Evolutionary conservation across 2,797 vertebrate genomes (phyloP).

Genomic region (Lithobates sylvaticus): DNA sequence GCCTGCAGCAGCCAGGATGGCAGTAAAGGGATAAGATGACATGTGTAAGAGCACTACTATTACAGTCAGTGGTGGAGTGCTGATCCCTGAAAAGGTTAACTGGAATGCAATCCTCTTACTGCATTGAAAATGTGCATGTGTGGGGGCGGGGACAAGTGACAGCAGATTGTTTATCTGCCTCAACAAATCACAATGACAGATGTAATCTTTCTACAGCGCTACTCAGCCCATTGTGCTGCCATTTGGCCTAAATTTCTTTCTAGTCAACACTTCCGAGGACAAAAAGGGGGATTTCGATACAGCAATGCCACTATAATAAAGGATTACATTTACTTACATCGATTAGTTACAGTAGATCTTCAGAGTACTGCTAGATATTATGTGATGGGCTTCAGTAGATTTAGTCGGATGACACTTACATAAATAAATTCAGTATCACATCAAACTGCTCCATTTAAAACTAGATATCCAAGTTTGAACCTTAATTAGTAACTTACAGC

Average conservation of each 20-base stretch:
- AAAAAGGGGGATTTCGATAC: background rate
- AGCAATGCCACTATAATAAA: background rate
- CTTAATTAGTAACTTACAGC: too few relatives aligned
- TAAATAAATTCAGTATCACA: background rate
- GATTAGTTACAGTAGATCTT: background rate
- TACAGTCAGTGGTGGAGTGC: constrained; percentile 34
- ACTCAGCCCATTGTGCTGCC: constrained; percentile 42
- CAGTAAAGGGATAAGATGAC: background rate
- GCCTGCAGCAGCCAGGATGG: too few relatives aligned
- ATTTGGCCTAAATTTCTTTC: constrained; percentile 59
- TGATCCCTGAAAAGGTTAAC: constrained; percentile 78
- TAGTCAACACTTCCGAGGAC: constrained; percentile 39
- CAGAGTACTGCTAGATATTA: background rate
- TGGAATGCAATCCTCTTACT: constrained; percentile 88
- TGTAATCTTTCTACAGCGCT: background rate
- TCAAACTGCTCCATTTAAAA: too few relatives aligned
- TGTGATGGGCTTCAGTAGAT: background rate
- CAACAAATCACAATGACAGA: constrained; percentile 26
- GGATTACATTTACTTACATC: background rate
- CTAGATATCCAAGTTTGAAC: too few relatives aligned
- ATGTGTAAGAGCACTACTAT: background rate
- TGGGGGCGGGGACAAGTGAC: constrained; percentile 53
- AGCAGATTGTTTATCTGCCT: constrained; percentile 53
- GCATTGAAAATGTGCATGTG: constrained; percentile 61
- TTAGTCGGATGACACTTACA: background rate